Conservation (phyloP, 2,888 invertebrate genomes). For the Brenthis daphne region DNA sequence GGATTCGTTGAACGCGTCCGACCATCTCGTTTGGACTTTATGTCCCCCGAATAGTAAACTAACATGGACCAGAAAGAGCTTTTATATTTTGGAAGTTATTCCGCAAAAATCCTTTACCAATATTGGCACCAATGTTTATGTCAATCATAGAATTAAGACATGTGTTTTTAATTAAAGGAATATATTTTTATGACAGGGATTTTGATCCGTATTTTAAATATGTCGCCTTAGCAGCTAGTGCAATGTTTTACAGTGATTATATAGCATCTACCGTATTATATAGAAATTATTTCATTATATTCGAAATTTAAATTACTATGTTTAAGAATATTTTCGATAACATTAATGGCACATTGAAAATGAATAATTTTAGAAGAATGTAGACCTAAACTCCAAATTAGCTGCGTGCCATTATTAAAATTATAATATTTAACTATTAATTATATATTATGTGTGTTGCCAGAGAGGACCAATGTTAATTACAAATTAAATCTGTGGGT, state of each 20-base stretch:
- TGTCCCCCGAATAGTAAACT: slow-evolving; percentile 2
- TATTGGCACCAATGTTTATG: slow-evolving; percentile 65
- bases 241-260: slow-evolving; percentile 53
- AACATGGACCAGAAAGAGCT: slow-evolving; percentile 42
- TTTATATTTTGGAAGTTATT: slow-evolving; percentile 46
- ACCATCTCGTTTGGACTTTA: background rate
- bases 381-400: slow-evolving; percentile 43
- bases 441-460: slow-evolving; percentile 51
- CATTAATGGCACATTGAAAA: slow-evolving; percentile 45
- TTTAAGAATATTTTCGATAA: slow-evolving; percentile 42
- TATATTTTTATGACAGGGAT: slow-evolving; percentile 64
- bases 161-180: slow-evolving; percentile 48
- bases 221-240: slow-evolving; percentile 77
- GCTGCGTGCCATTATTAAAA: slow-evolving; percentile 54
- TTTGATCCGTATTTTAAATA: slow-evolving; percentile 60
- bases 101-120: slow-evolving; percentile 52
- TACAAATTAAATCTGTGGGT: slow-evolving; percentile 56
- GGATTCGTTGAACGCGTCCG: slow-evolving; percentile 10
- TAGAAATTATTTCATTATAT: slow-evolving; percentile 51
- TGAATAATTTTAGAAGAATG: slow-evolving; percentile 34
- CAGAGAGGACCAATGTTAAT: slow-evolving; percentile 66
- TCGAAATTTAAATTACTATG: slow-evolving; percentile 40
- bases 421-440: slow-evolving; percentile 48
- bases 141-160: slow-evolving; percentile 58
- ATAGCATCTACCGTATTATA: slow-evolving; percentile 44